A percentile compares a stretch with the other conserved stretches of the same genome.
Conservation (phyloP, 2,797 vertebrate genomes). For the Iguana delicatissima region DNA sequence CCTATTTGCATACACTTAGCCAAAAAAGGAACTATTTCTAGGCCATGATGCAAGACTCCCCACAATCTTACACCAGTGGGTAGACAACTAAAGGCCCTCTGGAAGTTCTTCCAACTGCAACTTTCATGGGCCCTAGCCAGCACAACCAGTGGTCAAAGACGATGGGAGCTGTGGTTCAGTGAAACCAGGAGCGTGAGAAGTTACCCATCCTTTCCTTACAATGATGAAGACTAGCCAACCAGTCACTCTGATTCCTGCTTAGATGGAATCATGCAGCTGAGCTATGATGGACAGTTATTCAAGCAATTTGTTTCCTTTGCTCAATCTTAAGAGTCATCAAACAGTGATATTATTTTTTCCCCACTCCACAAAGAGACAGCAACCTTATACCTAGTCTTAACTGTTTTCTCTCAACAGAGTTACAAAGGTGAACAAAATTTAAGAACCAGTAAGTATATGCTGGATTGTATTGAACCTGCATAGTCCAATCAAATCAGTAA, state of each 20-base stretch:
- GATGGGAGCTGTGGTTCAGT: no score
- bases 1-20: neutral
- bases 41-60: no score
- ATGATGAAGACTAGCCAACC: neutral
- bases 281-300: neutral
- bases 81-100: no score
- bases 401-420: neutral
- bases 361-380: neutral
- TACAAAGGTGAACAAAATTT: neutral
- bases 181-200: no score
- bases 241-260: neutral
- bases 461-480: neutral
- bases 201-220: neutral
- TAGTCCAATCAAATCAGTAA: neutral
- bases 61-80: no score
- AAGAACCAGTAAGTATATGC: neutral
- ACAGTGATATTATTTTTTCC: neutral
- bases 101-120: no score
- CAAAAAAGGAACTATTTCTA: neutral
- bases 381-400: neutral
- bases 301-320: neutral
- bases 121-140: no score
- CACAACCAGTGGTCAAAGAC: no score
- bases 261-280: neutral
- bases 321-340: neutral